Evolutionary conservation across 2,113 vertebrate species (phyloP).

Genomic region (Gila orcuttii): DNA sequence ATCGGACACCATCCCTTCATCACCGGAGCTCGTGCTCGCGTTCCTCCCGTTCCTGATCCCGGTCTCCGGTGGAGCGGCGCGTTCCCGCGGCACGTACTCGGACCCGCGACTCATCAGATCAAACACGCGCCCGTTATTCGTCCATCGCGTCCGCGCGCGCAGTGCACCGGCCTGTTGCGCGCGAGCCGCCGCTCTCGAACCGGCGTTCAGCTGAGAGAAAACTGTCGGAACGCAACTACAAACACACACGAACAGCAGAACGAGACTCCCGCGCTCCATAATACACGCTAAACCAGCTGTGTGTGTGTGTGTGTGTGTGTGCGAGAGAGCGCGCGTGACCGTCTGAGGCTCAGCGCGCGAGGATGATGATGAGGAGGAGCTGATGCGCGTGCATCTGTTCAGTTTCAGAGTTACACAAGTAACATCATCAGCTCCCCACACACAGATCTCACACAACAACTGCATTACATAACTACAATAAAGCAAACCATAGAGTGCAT

Average conservation of each 20-base stretch:
- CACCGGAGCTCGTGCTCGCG: slow-evolving; percentile 41
- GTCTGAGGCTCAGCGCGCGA: neutral
- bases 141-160: slow-evolving; percentile 84
- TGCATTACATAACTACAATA: neutral
- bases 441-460: neutral
- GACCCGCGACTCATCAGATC: slow-evolving; percentile 85
- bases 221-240: slow-evolving; percentile 67
- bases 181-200: slow-evolving; percentile 33
- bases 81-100: slow-evolving; percentile 78
- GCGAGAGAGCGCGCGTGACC: neutral
- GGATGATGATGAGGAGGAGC: neutral
- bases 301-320: too few species aligned
- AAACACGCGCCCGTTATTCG: slow-evolving; percentile 88
- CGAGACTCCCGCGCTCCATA: slow-evolving; percentile 28
- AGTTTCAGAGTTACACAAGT: slow-evolving; percentile 7
- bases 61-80: slow-evolving; percentile 57
- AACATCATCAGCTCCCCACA: neutral
- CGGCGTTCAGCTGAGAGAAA: slow-evolving; percentile 66
- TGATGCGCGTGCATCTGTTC: neutral
- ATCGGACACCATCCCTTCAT: slow-evolving; percentile 88
- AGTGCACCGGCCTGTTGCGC: slow-evolving; percentile 65
- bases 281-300: neutral
- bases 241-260: slow-evolving; percentile 66
- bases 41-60: slow-evolving; percentile 60
- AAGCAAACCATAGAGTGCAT: neutral